phyloP scores from a whole-genome alignment of 2,113 vertebrate genomes.

The Amphiprion percula region DNA sequence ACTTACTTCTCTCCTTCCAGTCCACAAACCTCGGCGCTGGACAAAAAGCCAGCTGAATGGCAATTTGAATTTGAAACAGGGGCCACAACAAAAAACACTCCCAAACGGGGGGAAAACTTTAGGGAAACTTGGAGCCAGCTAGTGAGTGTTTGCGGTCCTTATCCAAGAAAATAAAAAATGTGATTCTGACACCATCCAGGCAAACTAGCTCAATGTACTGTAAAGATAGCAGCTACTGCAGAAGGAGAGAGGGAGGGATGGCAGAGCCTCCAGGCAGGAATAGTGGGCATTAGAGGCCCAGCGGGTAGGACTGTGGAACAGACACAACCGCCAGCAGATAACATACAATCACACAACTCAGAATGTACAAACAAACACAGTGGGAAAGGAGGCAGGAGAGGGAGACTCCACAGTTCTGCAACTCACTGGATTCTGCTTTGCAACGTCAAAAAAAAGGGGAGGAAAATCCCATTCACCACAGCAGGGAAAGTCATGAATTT shows the following conservation, averaged over 20 bases:
- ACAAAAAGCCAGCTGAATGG: slow-evolving; percentile 82
- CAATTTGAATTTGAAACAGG: slow-evolving; percentile 86
- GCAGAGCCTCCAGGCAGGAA: slow-evolving; percentile 51
- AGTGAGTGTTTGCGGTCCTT: slow-evolving; percentile 50
- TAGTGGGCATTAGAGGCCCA: slow-evolving; percentile 54
- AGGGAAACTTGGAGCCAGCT: slow-evolving; percentile 57
- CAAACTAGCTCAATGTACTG: slow-evolving; percentile 56
- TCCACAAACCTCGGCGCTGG: slow-evolving; percentile 78
- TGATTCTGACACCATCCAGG: slow-evolving; percentile 62
- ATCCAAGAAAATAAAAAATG: slow-evolving; percentile 57
- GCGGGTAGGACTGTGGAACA: slow-evolving; percentile 48
- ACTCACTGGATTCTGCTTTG: slow-evolving; percentile 12
- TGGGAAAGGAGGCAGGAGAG: background rate
- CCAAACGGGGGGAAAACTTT: slow-evolving; percentile 65
- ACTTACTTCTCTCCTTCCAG: slow-evolving; percentile 81
- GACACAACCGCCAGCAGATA: slow-evolving; percentile 29
- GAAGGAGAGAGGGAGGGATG: slow-evolving; percentile 32
- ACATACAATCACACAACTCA: slow-evolving; percentile 6
- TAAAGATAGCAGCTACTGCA: slow-evolving; percentile 70
- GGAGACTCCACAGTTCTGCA: slow-evolving; percentile 11
- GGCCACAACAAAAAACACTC: slow-evolving; percentile 74
- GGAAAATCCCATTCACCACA: background rate
- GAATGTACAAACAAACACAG: background rate
- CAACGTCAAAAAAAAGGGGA: slow-evolving; percentile 4
- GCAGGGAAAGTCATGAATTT: background rate